Conservation (phyloP, 2,797 vertebrate genomes). For the Rhincodon typus region DNA sequence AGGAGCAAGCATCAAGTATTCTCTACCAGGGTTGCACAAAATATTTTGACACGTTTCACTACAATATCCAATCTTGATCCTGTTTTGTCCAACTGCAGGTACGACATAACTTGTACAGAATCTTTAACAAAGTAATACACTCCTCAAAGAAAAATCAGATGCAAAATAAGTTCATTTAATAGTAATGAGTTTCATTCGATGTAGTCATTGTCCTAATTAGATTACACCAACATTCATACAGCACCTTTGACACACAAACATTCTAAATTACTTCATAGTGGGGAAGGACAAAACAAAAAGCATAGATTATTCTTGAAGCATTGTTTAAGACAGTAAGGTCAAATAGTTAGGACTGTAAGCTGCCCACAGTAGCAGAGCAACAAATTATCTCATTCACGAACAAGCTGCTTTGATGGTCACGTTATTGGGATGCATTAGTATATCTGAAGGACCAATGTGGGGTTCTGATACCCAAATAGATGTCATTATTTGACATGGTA, state of each 20-base stretch:
- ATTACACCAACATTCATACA: background rate
- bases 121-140: background rate
- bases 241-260: background rate
- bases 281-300: background rate
- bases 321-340: background rate
- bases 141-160: background rate
- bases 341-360: background rate
- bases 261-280: background rate
- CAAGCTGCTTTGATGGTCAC: background rate
- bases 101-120: background rate
- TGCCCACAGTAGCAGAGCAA: background rate
- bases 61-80: background rate
- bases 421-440: background rate
- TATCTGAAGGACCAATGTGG: background rate
- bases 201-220: background rate
- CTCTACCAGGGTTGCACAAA: background rate
- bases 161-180: background rate
- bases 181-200: background rate
- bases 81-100: background rate
- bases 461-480: background rate
- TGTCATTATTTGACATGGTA: background rate
- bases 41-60: background rate
- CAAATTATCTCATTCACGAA: background rate
- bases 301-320: slow-evolving; percentile 17
- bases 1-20: background rate